These are phyloP conservation scores for Thomomys bottae DNA, from an alignment of 2,113 vertebrate species.

Conservation along the genomic window DNA sequence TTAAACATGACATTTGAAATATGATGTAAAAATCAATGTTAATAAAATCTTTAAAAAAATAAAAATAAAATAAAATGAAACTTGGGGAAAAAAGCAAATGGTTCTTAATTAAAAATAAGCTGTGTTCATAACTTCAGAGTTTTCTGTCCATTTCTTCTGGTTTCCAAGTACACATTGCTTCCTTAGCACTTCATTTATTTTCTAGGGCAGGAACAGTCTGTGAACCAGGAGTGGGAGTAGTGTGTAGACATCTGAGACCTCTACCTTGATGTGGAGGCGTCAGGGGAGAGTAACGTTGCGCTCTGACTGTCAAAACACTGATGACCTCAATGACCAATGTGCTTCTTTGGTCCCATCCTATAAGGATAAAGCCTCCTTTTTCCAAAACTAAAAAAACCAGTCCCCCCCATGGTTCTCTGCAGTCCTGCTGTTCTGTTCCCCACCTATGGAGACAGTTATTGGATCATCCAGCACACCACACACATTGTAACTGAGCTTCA, in stretches of 20 bases:
- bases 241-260: not conserved
- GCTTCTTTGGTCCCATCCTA: not conserved
- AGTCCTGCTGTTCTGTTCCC: not conserved
- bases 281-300: not conserved
- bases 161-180: not conserved
- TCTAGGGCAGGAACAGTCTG: not conserved
- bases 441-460: not conserved
- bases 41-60: too few species aligned
- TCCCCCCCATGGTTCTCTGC: not conserved
- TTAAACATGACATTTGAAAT: too few species aligned
- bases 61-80: too few species aligned
- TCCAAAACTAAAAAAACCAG: not conserved
- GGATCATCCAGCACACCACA: too few species aligned
- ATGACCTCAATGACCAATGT: not conserved
- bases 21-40: too few species aligned
- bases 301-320: not conserved
- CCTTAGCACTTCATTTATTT: not conserved
- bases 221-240: not conserved
- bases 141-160: not conserved
- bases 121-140: not conserved
- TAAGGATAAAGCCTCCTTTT: not conserved
- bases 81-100: too few species aligned
- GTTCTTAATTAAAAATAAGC: not conserved
- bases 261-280: not conserved
- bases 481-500: not conserved